Evolutionary conservation across 2,888 invertebrate genomes (phyloP), one percentile per base, ranked within the genome.

Genomic region (Tubulanus polymorphus): DNA sequence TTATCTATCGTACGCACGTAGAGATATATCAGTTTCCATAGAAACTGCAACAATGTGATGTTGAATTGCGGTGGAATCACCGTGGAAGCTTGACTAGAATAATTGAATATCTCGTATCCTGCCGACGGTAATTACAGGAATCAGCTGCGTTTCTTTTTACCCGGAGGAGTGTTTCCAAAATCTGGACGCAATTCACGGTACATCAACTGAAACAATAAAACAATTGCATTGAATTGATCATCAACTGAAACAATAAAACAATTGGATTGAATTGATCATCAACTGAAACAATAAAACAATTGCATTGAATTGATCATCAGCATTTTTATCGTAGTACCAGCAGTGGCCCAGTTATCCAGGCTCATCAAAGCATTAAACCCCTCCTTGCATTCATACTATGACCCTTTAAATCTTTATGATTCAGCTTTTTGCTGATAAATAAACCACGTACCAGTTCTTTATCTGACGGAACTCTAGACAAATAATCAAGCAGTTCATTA

Each of bases 401-500:
- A 32, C 10, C 20, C 23, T 41, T 41, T 41, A 18, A 15, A 8
- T 8, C n/a, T 32, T 32, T 10, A 23, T 20, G 23, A 20, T 41
- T 5, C 5, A 5, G 3, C 6, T 15, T 41, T 18, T 5, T 15
- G 3, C 41, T 8, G 18, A 8, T 8, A 41, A 41, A 3, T 50
- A 46, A 10, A 23, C 18, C 15, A 60, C 69, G 65, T 59, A 95
- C 93, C 82, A 94, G 82, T 81, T 89, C 90, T 79, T 91, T 91
- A 76, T 96, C 92, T 74, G 93, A 92, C 30, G 96, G 96, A 52
- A 97, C 91, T 65, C 97, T 84, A 0, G 95, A 94, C 60, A 97
- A 81, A 71, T 94, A 87, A 82, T 99, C 97, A 63, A 97, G 80
- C 8, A 97, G 82, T 84, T 97, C 97, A 81, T 97, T 99, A 81